A percentile compares a stretch with the other conserved stretches of the same genome.
Conservation (phyloP, 2,113 vertebrate genomes). For the Kryptolebias marmoratus region DNA sequence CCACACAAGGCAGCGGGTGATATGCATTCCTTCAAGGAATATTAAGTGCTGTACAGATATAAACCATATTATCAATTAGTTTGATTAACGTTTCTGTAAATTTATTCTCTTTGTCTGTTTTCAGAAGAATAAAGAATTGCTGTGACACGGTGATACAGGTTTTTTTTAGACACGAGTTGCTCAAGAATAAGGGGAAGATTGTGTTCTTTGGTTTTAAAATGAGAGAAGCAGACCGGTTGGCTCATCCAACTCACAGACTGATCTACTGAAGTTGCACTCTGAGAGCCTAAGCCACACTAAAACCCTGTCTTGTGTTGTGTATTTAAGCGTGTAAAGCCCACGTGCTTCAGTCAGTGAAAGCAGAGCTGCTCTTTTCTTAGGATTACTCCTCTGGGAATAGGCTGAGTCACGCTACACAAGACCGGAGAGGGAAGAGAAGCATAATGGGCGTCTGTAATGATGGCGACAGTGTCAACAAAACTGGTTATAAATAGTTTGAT, state of each 20-base stretch:
- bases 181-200: neutral
- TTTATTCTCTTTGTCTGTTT: neutral
- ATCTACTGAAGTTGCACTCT: slow-evolving; percentile 51
- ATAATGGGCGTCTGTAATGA: slow-evolving; percentile 12
- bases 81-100: too few species aligned
- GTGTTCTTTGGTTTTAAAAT: neutral
- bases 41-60: too few species aligned
- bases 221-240: neutral
- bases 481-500: slow-evolving; percentile 22
- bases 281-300: slow-evolving; percentile 64
- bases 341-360: slow-evolving; percentile 55
- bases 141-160: neutral
- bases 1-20: too few species aligned
- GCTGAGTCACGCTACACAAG: slow-evolving; percentile 73
- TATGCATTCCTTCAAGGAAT: too few species aligned
- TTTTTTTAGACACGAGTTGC: neutral
- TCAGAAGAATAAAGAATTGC: slow-evolving; percentile 2
- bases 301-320: slow-evolving; percentile 57
- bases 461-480: slow-evolving; percentile 26
- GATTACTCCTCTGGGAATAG: slow-evolving; percentile 73
- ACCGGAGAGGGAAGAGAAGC: slow-evolving; percentile 34
- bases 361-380: slow-evolving; percentile 58
- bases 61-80: too few species aligned
- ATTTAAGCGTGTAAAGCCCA: slow-evolving; percentile 57
- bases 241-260: slow-evolving; percentile 49